phyloP scores from a whole-genome alignment of 1,140 invertebrate genomes.

The Brachionus koreanus region DNA sequence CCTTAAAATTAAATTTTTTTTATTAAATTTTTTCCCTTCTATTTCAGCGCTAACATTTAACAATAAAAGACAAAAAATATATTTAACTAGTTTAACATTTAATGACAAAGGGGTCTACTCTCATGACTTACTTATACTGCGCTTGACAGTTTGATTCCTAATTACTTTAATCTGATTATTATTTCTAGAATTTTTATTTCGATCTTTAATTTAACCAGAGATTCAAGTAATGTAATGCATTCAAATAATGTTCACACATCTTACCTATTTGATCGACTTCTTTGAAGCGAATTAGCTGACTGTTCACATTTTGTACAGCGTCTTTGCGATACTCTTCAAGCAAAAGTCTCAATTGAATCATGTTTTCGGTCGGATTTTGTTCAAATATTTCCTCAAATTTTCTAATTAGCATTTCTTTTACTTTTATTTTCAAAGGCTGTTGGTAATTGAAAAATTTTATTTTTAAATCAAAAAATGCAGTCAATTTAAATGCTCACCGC shows the following conservation, averaged over 20 bases:
- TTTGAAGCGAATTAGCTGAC: slow-evolving; percentile 6
- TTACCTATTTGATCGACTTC: slow-evolving; percentile 20
- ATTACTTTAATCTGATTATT: background rate
- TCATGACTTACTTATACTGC: slow-evolving; percentile 16
- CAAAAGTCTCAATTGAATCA: background rate
- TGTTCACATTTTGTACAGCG: background rate
- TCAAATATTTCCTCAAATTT: slow-evolving; percentile 40
- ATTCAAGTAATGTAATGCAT: background rate
- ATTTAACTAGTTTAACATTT: background rate
- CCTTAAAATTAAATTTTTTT: background rate
- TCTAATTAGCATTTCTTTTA: background rate
- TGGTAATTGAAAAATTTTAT: background rate
- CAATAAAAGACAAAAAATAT: background rate
- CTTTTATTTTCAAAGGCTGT: slow-evolving; percentile 29
- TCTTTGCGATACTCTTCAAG: background rate
- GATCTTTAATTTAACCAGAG: background rate
- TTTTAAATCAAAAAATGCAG: background rate
- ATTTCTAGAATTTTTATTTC: background rate
- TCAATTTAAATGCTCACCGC: slow-evolving; percentile 15
- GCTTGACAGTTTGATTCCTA: background rate
- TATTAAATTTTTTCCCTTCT: background rate
- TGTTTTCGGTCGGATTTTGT: background rate
- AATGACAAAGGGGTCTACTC: background rate
- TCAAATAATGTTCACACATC: background rate
- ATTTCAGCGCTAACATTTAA: background rate